These are phyloP conservation scores for Brenthis daphne DNA, from an alignment of 2,888 invertebrate species.

Conservation along the genomic window DNA sequence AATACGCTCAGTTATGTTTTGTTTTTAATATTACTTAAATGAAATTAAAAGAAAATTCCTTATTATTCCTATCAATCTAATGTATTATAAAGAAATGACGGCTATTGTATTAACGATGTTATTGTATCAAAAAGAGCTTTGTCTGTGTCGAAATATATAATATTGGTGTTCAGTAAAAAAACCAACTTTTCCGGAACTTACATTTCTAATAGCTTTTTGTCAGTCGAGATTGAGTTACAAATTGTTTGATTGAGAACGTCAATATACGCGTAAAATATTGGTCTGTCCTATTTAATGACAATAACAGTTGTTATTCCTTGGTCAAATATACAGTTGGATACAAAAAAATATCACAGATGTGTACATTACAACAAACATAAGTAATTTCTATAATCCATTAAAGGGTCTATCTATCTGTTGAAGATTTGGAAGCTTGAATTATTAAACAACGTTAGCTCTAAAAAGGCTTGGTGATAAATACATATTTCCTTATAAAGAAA, in stretches of 20 bases:
- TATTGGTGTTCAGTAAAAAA: too few relatives aligned
- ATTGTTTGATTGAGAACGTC: too few relatives aligned
- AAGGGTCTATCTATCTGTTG: neutral
- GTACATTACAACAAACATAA: neutral
- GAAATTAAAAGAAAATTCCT: too few relatives aligned
- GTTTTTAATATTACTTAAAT: neutral
- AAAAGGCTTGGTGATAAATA: conserved; percentile 21
- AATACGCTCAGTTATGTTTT: neutral
- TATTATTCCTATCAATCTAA: too few relatives aligned
- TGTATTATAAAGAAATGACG: too few relatives aligned
- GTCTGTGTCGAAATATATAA: too few relatives aligned
- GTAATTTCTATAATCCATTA: conserved; percentile 20
- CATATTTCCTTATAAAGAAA: conserved; percentile 15
- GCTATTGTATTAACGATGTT: too few relatives aligned
- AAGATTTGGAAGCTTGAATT: conserved; percentile 25
- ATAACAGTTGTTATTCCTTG: neutral
- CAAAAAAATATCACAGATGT: neutral
- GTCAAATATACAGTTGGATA: neutral
- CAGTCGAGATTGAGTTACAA: too few relatives aligned
- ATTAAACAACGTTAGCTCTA: conserved; percentile 29
- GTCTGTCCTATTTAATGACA: neutral
- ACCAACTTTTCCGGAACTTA: too few relatives aligned
- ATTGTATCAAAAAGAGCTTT: too few relatives aligned
- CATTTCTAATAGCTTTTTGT: too few relatives aligned
- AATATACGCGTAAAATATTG: too few relatives aligned